Conservation (phyloP, 2,797 vertebrate genomes). For the Myotis vivesi region DNA sequence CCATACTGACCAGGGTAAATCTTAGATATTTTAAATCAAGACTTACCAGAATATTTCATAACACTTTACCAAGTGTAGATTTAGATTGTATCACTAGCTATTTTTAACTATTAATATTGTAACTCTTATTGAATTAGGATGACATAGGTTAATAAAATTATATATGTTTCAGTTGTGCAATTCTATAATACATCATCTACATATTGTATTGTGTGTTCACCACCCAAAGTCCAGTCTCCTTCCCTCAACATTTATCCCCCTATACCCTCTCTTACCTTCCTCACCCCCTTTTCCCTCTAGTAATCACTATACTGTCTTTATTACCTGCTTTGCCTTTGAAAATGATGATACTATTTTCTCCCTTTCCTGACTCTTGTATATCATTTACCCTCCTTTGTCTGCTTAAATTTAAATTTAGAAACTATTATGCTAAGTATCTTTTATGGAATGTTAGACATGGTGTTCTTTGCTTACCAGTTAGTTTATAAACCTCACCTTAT, state of each 20-base stretch:
- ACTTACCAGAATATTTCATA: conserved; percentile 44
- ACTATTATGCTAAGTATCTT: background rate
- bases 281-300: background rate
- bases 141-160: background rate
- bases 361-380: background rate
- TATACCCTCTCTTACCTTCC: background rate
- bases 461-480: conserved; percentile 8
- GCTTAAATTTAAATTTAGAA: conserved; percentile 38
- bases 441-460: background rate
- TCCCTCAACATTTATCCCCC: background rate
- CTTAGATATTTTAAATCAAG: conserved; percentile 46
- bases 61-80: conserved; percentile 9
- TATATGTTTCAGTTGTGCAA: background rate
- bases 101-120: conserved; percentile 8
- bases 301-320: background rate
- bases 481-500: background rate
- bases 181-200: background rate
- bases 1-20: background rate
- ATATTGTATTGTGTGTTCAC: background rate
- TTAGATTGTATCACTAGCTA: background rate
- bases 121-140: background rate
- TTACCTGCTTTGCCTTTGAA: conserved; percentile 41
- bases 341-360: background rate
- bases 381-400: background rate
- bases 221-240: background rate